Evolutionary conservation across 2,113 vertebrate species (phyloP), one percentile per base, ranked within the genome.

Genomic region (Cyphomyrus discorhynchus): DNA sequence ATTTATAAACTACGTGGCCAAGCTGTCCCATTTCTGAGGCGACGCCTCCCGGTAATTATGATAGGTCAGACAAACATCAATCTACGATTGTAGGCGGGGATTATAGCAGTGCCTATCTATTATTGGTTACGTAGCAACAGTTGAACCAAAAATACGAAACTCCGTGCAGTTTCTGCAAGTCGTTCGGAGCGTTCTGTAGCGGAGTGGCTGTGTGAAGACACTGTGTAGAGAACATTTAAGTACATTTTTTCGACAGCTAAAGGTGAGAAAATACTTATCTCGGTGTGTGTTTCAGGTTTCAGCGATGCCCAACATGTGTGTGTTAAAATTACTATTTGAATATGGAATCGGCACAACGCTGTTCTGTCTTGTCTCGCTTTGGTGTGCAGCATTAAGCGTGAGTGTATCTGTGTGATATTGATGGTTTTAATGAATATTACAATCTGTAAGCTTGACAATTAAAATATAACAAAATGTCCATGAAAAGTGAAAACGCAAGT

Each of bases 1-100:
- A 39, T 45, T 19, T 10, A 21, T 2, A 82, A 46, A 80, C 89
- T 92, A 94, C 94, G 93, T 94, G 90, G 89, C 89, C 50, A 21
- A 21, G 74, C 4, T 92, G 93, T 80, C 35, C 74, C 35, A 39
- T 58, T 91, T 90, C 1, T 17, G 0, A n/a, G 1, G 2, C 11
- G 9, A 85, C 83, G 50, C 31, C 90, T 31, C 52, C 11, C 3
- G 3, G 9, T 0, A 1, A 0, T 39, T 0, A 2, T 3, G 31
- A 94, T 95, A 94, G 92, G 93, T 74, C 47, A 1, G 84, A 1
- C 2, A 62, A 53, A 19, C 1, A 0, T 1, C 11, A 1, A 0
- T 15, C 42, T 50, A 24, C 49, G 88, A 19, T 21, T 35, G 3
- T 9, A 53, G 89, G 88, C 24, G 45, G 74, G 17, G 3, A 1